A percentile compares a stretch with the other conserved stretches of the same genome.
Conservation (phyloP, 2,888 invertebrate species). For the Orthosia cruda region DNA sequence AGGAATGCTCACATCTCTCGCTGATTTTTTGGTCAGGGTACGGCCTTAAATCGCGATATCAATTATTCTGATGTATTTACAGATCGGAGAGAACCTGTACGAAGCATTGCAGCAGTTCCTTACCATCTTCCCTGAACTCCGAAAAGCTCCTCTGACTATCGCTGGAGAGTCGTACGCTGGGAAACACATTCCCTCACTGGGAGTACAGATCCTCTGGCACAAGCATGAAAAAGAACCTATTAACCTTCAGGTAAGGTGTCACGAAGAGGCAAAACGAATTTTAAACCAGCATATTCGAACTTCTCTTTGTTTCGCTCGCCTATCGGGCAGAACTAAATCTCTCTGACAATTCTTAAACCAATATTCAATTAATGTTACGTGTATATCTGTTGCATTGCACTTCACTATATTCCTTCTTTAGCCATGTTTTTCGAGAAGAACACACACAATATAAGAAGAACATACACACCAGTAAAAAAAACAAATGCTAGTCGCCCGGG, state of each 20-base stretch:
- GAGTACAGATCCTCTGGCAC: slow-evolving; percentile 91
- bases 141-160: slow-evolving; percentile 92
- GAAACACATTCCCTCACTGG: slow-evolving; percentile 92
- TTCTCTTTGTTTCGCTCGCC: not conserved
- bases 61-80: slow-evolving; percentile 31
- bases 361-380: no score
- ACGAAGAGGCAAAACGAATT: not conserved
- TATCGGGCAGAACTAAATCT: not conserved
- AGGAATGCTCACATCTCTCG: no score
- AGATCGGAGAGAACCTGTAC: slow-evolving; percentile 93
- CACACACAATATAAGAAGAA: no score
- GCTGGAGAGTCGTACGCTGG: slow-evolving; percentile 94
- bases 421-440: no score
- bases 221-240: slow-evolving; percentile 84
- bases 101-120: slow-evolving; percentile 93
- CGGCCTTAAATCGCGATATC: no score
- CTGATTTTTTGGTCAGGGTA: no score
- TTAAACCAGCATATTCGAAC: not conserved
- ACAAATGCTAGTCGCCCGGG: no score
- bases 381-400: no score
- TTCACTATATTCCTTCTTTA: no score
- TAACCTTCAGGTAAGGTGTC: slow-evolving; percentile 85
- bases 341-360: no score
- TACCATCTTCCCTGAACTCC: slow-evolving; percentile 92
- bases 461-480: no score